Conservation (phyloP, 2,888 invertebrate genomes). For the Augochlorella aurata region DNA sequence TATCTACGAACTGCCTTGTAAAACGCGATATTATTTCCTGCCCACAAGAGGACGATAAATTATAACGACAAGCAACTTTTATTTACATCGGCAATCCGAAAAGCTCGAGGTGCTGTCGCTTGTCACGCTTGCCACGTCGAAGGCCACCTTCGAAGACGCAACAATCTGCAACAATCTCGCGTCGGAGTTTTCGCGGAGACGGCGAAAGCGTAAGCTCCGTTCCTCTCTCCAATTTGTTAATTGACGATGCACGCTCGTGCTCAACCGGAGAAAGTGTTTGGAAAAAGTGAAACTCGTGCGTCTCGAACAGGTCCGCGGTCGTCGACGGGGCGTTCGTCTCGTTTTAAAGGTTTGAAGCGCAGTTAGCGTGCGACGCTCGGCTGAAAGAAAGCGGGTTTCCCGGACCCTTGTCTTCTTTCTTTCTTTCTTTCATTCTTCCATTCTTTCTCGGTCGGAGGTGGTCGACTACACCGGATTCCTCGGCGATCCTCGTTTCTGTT, state of each 20-base stretch:
- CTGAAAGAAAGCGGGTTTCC: background rate
- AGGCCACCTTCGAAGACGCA: too few species aligned
- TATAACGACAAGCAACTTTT: too few species aligned
- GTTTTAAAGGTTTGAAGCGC: background rate
- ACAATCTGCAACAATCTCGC: background rate
- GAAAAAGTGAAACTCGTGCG: conserved; percentile 4
- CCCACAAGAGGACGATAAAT: too few species aligned
- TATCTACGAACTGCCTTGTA: too few species aligned
- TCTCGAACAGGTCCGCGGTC: background rate
- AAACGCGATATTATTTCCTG: too few species aligned
- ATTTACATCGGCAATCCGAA: too few species aligned
- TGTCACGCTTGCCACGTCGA: too few species aligned
- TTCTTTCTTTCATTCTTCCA: background rate
- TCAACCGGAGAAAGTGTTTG: background rate
- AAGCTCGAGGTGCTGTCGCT: too few species aligned
- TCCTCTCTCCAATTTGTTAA: background rate
- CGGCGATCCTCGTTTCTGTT: conserved; percentile 1
- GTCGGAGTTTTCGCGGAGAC: background rate
- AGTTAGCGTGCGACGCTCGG: background rate
- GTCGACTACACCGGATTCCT: background rate
- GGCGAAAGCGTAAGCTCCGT: background rate
- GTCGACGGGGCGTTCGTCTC: background rate
- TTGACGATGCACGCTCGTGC: background rate
- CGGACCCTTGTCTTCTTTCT: background rate
- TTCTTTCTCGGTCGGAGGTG: background rate